Conservation (phyloP, 2,113 vertebrate species). For the Saimiri boliviensis region DNA sequence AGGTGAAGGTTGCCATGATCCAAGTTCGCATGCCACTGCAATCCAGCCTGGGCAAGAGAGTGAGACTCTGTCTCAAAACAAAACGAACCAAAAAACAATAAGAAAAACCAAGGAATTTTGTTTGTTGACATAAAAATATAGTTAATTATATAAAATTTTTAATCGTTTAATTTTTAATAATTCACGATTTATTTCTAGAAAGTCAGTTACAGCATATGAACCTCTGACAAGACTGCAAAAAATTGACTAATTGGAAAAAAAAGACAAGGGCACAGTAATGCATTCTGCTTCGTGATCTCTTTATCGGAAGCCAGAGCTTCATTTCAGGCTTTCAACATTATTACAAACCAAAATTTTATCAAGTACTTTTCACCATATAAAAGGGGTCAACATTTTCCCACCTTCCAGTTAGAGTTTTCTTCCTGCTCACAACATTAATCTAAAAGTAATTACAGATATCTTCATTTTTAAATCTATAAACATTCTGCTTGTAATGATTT, state of each 20-base stretch:
- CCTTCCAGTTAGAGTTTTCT: neutral
- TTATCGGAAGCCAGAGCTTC: neutral
- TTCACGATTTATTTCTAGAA: neutral
- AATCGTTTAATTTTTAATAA: neutral
- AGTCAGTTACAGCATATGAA: neutral
- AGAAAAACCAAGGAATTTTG: neutral
- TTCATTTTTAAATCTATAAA: neutral
- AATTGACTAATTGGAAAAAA: neutral
- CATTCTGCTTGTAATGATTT: neutral
- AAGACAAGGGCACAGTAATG: rapidly evolving
- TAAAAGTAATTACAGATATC: neutral
- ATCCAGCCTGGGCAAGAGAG: too few species aligned
- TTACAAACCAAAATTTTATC: neutral
- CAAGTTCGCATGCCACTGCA: rapidly evolving
- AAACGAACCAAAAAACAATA: neutral
- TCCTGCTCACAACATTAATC: neutral
- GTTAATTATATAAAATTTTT: neutral
- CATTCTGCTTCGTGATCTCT: neutral
- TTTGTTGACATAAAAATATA: neutral
- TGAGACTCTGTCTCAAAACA: too few species aligned
- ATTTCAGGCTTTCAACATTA: neutral
- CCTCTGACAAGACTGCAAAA: neutral
- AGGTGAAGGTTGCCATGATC: too few species aligned
- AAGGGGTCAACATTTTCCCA: neutral
- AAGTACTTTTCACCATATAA: neutral